A percentile compares a stretch with the other conserved stretches of the same genome.
phyloP scores from a whole-genome alignment of 30 jellyfish, hydroid and myxozoan genomes.

The Sanderia malayensis region DNA sequence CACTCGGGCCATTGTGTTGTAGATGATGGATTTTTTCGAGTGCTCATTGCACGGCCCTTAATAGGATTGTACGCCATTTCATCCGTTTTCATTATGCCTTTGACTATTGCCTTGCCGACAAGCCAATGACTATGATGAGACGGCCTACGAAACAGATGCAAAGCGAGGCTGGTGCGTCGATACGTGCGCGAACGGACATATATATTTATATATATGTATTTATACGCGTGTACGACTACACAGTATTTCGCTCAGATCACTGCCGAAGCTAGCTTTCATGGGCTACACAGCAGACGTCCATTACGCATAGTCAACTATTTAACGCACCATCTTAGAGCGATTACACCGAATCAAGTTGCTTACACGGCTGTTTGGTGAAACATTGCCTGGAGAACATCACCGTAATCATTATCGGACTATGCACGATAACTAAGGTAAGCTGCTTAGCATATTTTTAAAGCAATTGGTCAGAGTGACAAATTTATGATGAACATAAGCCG shows the following conservation, averaged over 20 bases:
- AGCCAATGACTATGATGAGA: constrained; percentile 72
- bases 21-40: constrained; percentile 54
- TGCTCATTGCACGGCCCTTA: constrained; percentile 68
- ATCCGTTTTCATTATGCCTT: constrained; percentile 76
- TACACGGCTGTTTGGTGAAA: too few species aligned
- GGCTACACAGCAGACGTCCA: too few species aligned
- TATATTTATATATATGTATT: too few species aligned
- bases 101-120: constrained; percentile 70
- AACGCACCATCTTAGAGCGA: too few species aligned
- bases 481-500: too few species aligned
- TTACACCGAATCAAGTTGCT: too few species aligned
- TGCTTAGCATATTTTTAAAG: constrained; percentile 15
- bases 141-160: constrained; percentile 66
- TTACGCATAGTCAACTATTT: too few species aligned
- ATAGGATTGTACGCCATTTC: constrained; percentile 65
- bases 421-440: constrained; percentile 42
- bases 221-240: too few species aligned
- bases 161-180: constrained; percentile 65
- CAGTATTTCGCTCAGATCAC: too few species aligned
- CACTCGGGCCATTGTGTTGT: constrained; percentile 31
- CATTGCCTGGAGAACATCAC: constrained; percentile 47
- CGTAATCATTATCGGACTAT: constrained; percentile 29
- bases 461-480: too few species aligned
- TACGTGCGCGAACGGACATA: too few species aligned
- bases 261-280: too few species aligned